Conservation (phyloP, 2,888 invertebrate species). For the Oscheius myriophilus region DNA sequence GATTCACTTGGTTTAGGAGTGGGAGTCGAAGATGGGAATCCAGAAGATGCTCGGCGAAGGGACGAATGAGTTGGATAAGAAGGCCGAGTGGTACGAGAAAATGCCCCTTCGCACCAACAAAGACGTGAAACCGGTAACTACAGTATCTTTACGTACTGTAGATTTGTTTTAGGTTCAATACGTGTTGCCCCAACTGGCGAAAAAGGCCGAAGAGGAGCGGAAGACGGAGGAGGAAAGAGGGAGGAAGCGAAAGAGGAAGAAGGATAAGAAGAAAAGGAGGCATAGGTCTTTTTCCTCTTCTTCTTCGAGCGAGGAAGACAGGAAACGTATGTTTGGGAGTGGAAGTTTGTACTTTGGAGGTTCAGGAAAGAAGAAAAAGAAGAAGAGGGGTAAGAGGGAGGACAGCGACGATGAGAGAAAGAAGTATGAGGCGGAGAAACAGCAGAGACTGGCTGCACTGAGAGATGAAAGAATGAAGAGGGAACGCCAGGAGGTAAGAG, state of each 20-base stretch:
- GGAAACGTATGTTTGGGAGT: conserved; percentile 8
- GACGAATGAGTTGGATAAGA: conserved; percentile 70
- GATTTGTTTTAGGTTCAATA: conserved; percentile 12
- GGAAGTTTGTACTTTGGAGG: too few species aligned
- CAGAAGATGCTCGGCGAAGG: conserved; percentile 90
- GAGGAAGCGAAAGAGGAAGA: conserved; percentile 12
- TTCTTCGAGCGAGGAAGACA: conserved; percentile 10
- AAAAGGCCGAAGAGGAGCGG: conserved; percentile 32
- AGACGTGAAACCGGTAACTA: conserved; percentile 9
- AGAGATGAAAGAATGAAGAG: conserved; percentile 83
- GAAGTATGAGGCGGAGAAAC: conserved; percentile 23
- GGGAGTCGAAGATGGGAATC: conserved; percentile 96
- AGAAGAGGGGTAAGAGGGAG: conserved; percentile 33
- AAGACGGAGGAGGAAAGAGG: conserved; percentile 4
- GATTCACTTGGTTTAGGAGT: conserved; percentile 78
- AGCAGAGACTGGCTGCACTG: conserved; percentile 14
- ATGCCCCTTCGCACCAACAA: conserved; percentile 75
- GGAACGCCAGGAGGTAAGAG: conserved; percentile 82
- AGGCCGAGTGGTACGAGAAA: conserved; percentile 88
- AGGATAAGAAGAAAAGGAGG: conserved; percentile 17
- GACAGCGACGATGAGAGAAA: conserved; percentile 27
- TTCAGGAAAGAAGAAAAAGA: conserved; percentile 29
- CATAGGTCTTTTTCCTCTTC: conserved; percentile 3
- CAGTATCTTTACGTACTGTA: not conserved
- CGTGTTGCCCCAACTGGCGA: conserved; percentile 7